phyloP scores from a whole-genome alignment of 2,797 vertebrate species.

The Gadopsis marmoratus region DNA sequence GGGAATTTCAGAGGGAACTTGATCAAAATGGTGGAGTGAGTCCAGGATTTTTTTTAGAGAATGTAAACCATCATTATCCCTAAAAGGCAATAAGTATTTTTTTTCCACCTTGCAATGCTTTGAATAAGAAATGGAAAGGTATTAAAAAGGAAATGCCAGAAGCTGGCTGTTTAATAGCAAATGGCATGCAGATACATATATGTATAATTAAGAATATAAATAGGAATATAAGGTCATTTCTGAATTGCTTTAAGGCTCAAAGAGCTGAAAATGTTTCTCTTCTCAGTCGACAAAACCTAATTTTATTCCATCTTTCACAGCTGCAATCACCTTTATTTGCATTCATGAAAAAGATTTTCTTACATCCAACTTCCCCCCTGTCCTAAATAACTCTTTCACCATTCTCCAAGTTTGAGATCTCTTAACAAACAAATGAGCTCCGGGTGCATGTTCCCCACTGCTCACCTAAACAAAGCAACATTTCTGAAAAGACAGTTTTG shows the following conservation, averaged over 20 bases:
- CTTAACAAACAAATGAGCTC: conserved; percentile 24
- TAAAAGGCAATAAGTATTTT: conserved; percentile 22
- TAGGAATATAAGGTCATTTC: not conserved
- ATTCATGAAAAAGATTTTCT: conserved; percentile 2
- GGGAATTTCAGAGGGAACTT: conserved; percentile 59
- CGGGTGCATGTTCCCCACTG: conserved; percentile 26
- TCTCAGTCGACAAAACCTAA: not conserved
- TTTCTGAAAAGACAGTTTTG: conserved; percentile 26
- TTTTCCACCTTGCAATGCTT: not conserved
- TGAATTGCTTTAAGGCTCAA: not conserved
- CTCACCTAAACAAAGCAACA: conserved; percentile 26
- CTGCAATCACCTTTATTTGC: conserved; percentile 4
- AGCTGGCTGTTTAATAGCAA: not conserved
- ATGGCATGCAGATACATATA: not conserved
- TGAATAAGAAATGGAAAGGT: not conserved
- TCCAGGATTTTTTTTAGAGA: conserved; percentile 26
- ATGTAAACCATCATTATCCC: conserved; percentile 41
- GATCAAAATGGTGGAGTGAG: conserved; percentile 48
- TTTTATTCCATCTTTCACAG: not conserved
- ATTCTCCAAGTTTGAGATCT: conserved; percentile 24
- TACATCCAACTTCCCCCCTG: not conserved
- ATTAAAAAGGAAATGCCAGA: not conserved
- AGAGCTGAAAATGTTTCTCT: conserved; percentile 1
- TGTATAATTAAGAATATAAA: not conserved
- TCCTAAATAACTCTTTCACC: not conserved